A percentile compares a stretch with the other conserved stretches of the same genome.
These are phyloP conservation scores for Myanophis thanlyinensis DNA, from an alignment of 2,113 vertebrate genomes.

Conservation along the genomic window DNA sequence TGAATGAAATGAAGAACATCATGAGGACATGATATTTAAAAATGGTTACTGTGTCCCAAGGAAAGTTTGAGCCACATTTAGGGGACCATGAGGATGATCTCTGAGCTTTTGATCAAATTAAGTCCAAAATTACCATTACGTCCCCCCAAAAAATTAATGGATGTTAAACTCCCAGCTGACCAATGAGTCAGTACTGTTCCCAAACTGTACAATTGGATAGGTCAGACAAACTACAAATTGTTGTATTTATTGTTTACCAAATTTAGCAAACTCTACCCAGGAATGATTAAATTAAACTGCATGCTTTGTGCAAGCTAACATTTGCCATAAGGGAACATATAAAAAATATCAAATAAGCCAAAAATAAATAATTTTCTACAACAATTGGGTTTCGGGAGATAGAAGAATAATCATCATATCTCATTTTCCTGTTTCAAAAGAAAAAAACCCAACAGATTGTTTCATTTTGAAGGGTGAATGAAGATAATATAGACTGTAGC, in stretches of 20 bases:
- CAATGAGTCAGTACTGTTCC: background rate
- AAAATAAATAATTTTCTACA: background rate
- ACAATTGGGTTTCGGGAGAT: background rate
- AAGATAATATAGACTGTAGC: constrained; percentile 33
- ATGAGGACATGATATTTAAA: background rate
- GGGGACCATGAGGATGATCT: background rate
- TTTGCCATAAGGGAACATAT: background rate
- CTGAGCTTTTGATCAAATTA: background rate
- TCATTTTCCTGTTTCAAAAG: background rate
- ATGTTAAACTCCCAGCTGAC: background rate
- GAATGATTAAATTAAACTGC: background rate
- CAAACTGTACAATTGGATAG: background rate
- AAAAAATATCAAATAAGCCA: background rate
- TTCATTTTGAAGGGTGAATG: constrained; percentile 37
- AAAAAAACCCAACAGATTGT: constrained; percentile 6
- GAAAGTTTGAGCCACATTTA: background rate
- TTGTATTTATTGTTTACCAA: background rate
- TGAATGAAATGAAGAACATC: background rate
- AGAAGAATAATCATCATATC: background rate
- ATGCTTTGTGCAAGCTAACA: background rate
- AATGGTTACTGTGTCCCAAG: background rate
- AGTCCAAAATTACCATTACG: background rate
- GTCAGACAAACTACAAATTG: background rate
- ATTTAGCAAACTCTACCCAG: background rate
- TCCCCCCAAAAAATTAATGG: background rate